phyloP scores from a whole-genome alignment of 2,888 invertebrate genomes.

The Xestobium rufovillosum region DNA sequence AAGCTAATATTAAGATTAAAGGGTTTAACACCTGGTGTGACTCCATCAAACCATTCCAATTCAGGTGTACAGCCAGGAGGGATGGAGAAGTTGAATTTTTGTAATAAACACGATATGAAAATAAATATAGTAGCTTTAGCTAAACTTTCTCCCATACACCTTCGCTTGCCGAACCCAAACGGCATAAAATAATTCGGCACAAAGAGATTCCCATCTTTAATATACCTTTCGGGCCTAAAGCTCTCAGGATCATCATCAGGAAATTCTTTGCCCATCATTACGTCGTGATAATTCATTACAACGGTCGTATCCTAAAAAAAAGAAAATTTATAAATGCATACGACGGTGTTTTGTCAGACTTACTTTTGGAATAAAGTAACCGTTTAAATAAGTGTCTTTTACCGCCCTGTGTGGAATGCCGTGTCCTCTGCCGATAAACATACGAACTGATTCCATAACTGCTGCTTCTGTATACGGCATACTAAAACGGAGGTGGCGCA shows the following conservation, averaged over 20 bases:
- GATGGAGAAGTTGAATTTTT: conserved; percentile 61
- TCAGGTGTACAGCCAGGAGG: conserved; percentile 61
- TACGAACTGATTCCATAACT: conserved; percentile 67
- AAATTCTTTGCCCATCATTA: conserved; percentile 59
- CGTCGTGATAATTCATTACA: conserved; percentile 64
- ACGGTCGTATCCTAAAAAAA: conserved; percentile 67
- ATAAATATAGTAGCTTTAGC: conserved; percentile 73
- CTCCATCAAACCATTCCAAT: conserved; percentile 64
- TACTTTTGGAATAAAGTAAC: conserved; percentile 71
- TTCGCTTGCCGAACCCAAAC: conserved; percentile 70
- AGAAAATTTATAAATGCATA: conserved; percentile 5
- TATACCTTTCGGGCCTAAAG: conserved; percentile 70
- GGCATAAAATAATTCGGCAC: conserved; percentile 67
- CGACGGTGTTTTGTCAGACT: conserved; percentile 13
- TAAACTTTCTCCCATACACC: conserved; percentile 75
- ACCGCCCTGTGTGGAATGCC: conserved; percentile 74
- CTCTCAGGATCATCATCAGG: conserved; percentile 59
- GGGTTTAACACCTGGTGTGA: conserved; percentile 67
- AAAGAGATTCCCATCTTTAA: conserved; percentile 52
- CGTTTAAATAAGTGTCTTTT: conserved; percentile 61
- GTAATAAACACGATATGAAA: conserved; percentile 65
- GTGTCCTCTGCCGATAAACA: conserved; percentile 73
- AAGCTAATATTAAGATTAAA: conserved; percentile 56
- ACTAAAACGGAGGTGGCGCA: conserved; percentile 44
- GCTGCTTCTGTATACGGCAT: conserved; percentile 77